Evolutionary conservation across 2,113 vertebrate species (phyloP).

Genomic region (Mustela nigripes): DNA sequence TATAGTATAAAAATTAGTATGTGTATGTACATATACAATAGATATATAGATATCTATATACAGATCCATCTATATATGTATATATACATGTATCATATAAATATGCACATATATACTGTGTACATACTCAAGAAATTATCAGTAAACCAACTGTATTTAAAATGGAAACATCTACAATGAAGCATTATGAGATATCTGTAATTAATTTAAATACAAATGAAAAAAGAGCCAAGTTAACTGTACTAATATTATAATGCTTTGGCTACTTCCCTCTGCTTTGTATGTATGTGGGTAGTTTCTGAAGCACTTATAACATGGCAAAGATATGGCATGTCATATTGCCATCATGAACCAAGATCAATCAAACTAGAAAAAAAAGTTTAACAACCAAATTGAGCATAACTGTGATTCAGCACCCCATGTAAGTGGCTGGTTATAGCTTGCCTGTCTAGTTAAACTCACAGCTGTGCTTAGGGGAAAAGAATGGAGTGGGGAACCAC

Average conservation of each 20-base stretch:
- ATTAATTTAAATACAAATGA: slow-evolving; percentile 37
- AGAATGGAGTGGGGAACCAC: slow-evolving; percentile 48
- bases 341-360: slow-evolving; percentile 65
- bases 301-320: not conserved
- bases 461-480: slow-evolving; percentile 72
- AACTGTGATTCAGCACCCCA: not conserved
- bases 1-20: not conserved
- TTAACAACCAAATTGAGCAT: slow-evolving; percentile 78
- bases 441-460: slow-evolving; percentile 74
- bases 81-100: not conserved
- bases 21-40: not conserved
- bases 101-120: not conserved
- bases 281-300: not conserved
- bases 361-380: slow-evolving; percentile 67
- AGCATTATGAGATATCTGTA: not conserved
- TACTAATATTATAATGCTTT: not conserved
- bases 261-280: not conserved
- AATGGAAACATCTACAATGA: not conserved
- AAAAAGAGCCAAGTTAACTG: not conserved
- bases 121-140: not conserved
- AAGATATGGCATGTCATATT: not conserved
- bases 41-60: not conserved
- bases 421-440: slow-evolving; percentile 81
- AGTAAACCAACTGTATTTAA: slow-evolving; percentile 1
- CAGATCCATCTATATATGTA: not conserved